These are phyloP conservation scores for Cheirogaleus medius DNA, from an alignment of 2,113 vertebrate species.

Conservation along the genomic window DNA sequence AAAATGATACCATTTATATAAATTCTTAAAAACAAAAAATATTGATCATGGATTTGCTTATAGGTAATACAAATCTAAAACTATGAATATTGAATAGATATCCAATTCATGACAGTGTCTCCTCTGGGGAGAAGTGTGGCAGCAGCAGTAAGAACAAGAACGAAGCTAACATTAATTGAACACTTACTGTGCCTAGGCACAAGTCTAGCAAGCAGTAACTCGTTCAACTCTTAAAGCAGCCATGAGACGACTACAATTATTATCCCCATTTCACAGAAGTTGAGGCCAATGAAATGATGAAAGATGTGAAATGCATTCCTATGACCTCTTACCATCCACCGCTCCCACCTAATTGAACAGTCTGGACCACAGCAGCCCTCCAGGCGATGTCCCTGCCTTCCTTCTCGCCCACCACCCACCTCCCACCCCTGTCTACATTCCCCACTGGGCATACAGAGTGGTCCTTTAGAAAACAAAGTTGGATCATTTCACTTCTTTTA, in stretches of 20 bases:
- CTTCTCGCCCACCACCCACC: fast-evolving
- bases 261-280: neutral
- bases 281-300: neutral
- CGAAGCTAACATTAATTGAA: fast-evolving
- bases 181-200: neutral
- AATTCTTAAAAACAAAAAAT: neutral
- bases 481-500: neutral
- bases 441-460: neutral
- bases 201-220: neutral
- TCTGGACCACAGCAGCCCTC: too few species aligned
- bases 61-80: too few species aligned
- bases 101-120: fast-evolving
- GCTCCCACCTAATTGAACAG: neutral
- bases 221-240: neutral
- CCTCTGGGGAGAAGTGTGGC: neutral
- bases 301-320: neutral
- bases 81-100: neutral
- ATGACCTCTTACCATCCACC: neutral
- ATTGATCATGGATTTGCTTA: fast-evolving
- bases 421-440: neutral
- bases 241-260: neutral
- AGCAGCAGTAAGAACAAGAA: neutral
- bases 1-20: neutral
- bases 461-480: neutral
- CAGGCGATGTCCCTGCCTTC: fast-evolving